Conservation (phyloP, 2,113 vertebrate genomes). For the Mionectes macconnelli region DNA sequence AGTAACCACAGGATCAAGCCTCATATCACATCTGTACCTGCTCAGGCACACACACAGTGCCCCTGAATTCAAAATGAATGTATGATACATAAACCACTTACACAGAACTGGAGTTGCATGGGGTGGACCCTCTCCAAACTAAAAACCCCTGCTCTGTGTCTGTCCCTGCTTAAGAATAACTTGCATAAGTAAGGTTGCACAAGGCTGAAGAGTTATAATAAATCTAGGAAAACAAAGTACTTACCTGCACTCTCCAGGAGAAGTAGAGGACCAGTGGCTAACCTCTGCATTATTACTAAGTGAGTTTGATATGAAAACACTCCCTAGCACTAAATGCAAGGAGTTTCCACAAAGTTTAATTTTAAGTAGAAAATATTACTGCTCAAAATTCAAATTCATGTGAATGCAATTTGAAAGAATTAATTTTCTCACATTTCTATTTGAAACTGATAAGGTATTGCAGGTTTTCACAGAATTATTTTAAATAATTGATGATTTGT, state of each 20-base stretch:
- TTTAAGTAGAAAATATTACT: not conserved
- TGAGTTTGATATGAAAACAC: not conserved
- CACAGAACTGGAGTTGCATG: not conserved
- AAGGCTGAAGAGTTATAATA: not conserved
- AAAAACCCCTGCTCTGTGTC: not conserved
- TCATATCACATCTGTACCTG: fast-evolving
- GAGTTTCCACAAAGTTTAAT: not conserved
- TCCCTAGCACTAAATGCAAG: not conserved
- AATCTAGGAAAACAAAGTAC: not conserved
- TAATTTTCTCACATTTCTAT: not conserved
- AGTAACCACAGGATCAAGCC: not conserved
- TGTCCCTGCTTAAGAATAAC: not conserved
- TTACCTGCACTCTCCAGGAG: fast-evolving
- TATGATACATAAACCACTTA: not conserved
- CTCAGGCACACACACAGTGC: not conserved
- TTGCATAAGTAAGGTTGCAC: not conserved
- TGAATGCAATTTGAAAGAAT: not conserved
- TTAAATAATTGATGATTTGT: constrained; percentile 31
- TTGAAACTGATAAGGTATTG: not conserved
- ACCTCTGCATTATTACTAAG: not conserved
- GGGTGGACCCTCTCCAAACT: not conserved
- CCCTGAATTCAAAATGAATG: not conserved
- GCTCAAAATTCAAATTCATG: not conserved
- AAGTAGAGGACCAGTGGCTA: not conserved
- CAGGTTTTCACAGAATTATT: not conserved